Evolutionary conservation across 2,888 invertebrate species (phyloP).

Genomic region (Agapostemon virescens): DNA sequence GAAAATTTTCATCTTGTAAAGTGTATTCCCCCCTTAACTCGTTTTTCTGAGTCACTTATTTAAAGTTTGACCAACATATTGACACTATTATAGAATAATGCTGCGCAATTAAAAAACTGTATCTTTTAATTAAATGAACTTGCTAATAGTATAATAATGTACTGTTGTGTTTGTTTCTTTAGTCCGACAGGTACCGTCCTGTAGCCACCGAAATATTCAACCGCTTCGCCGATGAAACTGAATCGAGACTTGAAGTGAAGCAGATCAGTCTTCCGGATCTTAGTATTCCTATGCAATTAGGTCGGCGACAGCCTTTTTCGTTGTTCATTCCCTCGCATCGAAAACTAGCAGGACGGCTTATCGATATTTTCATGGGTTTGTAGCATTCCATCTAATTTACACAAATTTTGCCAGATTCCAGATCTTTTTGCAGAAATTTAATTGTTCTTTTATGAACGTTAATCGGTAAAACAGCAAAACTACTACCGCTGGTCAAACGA

Average conservation of each 20-base stretch:
- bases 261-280: conserved; percentile 86
- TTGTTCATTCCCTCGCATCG: conserved; percentile 88
- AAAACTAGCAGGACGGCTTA: conserved; percentile 86
- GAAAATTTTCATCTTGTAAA: too few species aligned
- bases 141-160: background rate
- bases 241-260: conserved; percentile 82
- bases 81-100: background rate
- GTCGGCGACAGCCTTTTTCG: conserved; percentile 86
- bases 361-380: conserved; percentile 85
- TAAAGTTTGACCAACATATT: background rate
- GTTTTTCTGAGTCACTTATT: background rate
- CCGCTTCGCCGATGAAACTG: conserved; percentile 82
- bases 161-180: conserved; percentile 14
- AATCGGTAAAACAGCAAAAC: too few species aligned
- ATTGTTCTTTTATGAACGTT: too few species aligned
- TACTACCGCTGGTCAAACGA: too few species aligned
- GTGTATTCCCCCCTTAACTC: too few species aligned
- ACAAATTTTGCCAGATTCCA: background rate
- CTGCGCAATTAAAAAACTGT: background rate
- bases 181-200: conserved; percentile 82
- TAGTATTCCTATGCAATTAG: conserved; percentile 83
- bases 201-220: conserved; percentile 83
- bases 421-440: too few species aligned
- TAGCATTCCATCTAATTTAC: background rate
- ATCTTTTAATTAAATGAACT: background rate